These are phyloP conservation scores for Tetramorium bicarinatum DNA, from an alignment of 2,888 invertebrate species.

Conservation along the genomic window DNA sequence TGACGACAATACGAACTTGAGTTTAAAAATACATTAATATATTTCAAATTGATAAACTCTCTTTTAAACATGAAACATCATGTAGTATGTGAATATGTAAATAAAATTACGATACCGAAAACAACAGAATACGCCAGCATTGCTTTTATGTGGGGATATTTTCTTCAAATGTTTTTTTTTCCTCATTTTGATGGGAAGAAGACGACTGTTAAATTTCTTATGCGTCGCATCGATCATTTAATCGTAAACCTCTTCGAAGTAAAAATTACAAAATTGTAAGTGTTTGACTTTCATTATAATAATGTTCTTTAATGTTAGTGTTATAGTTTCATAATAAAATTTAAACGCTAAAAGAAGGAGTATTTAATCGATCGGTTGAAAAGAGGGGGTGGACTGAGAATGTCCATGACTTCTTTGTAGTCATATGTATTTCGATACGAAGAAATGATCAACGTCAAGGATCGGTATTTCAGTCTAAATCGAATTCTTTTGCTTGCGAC, in stretches of 20 bases:
- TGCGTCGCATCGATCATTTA: background rate
- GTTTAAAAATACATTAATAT: background rate
- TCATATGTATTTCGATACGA: background rate
- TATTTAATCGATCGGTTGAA: background rate
- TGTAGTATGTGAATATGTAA: background rate
- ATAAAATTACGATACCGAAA: background rate
- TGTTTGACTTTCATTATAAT: background rate
- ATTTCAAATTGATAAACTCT: background rate
- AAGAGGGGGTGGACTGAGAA: background rate
- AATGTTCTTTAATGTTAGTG: background rate
- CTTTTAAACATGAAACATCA: background rate
- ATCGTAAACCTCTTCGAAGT: background rate
- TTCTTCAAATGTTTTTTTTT: background rate
- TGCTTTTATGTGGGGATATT: background rate
- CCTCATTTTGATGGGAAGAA: background rate
- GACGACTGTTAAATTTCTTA: background rate
- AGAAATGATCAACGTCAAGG: background rate
- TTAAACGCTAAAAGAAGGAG: background rate
- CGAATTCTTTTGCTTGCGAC: background rate
- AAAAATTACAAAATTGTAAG: background rate
- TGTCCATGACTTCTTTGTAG: background rate
- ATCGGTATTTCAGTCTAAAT: constrained; percentile 15
- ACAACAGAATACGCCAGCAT: background rate
- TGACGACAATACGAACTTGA: background rate
- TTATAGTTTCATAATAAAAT: constrained; percentile 8